Evolutionary conservation across 2,888 invertebrate genomes (phyloP).

Genomic region (Spodoptera exigua): DNA sequence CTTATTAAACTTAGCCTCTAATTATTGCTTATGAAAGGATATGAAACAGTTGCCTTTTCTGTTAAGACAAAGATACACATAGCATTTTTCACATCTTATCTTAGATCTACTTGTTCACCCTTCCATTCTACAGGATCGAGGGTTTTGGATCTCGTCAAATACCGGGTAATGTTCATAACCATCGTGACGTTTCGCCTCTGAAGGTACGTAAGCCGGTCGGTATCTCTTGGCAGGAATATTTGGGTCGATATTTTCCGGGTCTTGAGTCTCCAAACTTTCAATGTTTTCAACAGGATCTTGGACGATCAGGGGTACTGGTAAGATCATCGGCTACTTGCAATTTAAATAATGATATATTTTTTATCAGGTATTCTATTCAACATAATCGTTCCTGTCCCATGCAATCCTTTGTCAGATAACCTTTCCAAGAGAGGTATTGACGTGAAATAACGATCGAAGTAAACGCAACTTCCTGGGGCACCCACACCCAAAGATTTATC

Average conservation of each 20-base stretch:
- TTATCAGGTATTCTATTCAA: slow-evolving; percentile 48
- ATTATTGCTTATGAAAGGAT: too few relatives aligned
- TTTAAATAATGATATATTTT: slow-evolving; percentile 40
- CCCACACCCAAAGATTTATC: too few relatives aligned
- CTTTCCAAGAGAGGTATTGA: slow-evolving; percentile 47
- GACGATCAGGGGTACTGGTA: slow-evolving; percentile 3
- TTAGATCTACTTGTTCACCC: slow-evolving; percentile 46
- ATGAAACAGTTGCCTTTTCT: too few relatives aligned
- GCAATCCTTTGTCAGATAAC: slow-evolving; percentile 29
- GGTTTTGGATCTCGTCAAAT: slow-evolving; percentile 51
- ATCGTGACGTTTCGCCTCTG: slow-evolving; percentile 53
- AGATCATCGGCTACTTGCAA: too few relatives aligned
- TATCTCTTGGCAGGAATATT: slow-evolving; percentile 5
- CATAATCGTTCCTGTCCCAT: slow-evolving; percentile 51
- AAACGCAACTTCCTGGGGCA: slow-evolving; percentile 13
- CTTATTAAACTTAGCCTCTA: too few relatives aligned
- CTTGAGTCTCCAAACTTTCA: slow-evolving; percentile 6
- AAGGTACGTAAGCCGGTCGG: slow-evolving; percentile 35
- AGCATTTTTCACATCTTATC: slow-evolving; percentile 51
- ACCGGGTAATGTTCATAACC: slow-evolving; percentile 57
- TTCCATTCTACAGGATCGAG: slow-evolving; percentile 55
- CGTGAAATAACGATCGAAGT: slow-evolving; percentile 42
- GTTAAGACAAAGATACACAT: slow-evolving; percentile 23
- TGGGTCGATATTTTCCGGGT: slow-evolving; percentile 8
- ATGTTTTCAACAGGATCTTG: slow-evolving; percentile 10